Base-by-base conservation (phyloP, 2,888 invertebrate species). In the Abrostola triplasia region DNA sequence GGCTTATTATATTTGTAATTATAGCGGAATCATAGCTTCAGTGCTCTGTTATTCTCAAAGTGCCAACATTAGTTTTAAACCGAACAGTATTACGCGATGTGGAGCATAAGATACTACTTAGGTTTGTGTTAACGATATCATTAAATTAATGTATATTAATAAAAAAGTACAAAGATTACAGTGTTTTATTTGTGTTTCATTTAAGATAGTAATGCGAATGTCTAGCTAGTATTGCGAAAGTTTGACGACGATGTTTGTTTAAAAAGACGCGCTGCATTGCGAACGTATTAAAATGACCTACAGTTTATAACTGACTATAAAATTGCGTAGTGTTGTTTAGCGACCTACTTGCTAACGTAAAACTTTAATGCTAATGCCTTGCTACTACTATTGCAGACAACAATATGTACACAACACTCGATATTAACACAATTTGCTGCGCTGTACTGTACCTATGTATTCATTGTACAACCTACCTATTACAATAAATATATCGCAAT, bases 61-160 rank as follows among this genome's bases (percentile, higher is more conserved):
- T 92, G 91, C 91, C 90, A 91, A 90, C 78, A 82, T 80, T 84
- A 86, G 75, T 82, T 83, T 80, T 78, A 83, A 71, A 68, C 82
- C 73, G 65, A 87, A 84, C 88, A 90, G 90, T 92, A 92, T 92
- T 92, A 90, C 71, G 76, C 68, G 69, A 83, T 80, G 76, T 76
- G 73, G 77, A 84, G 69, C 62, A 56, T 68, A 67, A 64, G 40
- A 70, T 74, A 60, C 68, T 66, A 71, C 53, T 70, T 72, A 72
- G 67, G 56, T 69, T 56, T 78, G 77, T 73, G 64, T 72, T 68
- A 63, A 57, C 36, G 48, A 35, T 74, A 76, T 64, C 60, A 58
- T 73, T 82, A 75, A 80, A 79, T 80, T 85, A 80, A 81, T 80
- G 66, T 77, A 62, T 44, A 78, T 71, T 54, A 85, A 80, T 84